Evolutionary conservation across 2,113 vertebrate genomes (phyloP).

Genomic region (Cranoglanis bouderius): DNA sequence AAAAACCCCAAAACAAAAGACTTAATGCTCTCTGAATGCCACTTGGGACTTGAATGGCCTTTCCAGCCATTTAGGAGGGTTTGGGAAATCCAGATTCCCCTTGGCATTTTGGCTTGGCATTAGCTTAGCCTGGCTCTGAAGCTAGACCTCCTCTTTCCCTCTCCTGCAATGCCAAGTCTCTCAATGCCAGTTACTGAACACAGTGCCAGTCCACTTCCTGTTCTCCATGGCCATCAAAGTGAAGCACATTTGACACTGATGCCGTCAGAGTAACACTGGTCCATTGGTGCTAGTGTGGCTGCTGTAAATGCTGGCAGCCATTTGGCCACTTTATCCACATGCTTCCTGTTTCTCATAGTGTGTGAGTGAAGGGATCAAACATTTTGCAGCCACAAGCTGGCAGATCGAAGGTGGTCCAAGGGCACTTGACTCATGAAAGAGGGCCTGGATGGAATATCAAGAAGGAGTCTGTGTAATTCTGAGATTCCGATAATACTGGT

Average conservation of each 20-base stretch:
- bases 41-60: neutral
- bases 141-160: neutral
- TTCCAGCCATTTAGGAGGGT: neutral
- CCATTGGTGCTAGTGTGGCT: neutral
- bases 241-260: slow-evolving; percentile 14
- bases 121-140: slow-evolving; percentile 22
- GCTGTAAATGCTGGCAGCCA: neutral
- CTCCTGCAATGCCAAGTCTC: slow-evolving; percentile 12
- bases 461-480: neutral
- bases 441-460: neutral
- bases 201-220: slow-evolving; percentile 22
- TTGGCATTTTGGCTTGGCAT: slow-evolving; percentile 31
- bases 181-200: slow-evolving; percentile 12
- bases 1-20: neutral
- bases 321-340: neutral
- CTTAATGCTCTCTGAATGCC: neutral
- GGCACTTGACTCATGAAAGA: slow-evolving; percentile 4
- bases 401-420: neutral
- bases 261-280: neutral
- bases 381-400: neutral
- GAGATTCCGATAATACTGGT: too few species aligned
- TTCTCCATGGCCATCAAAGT: slow-evolving; percentile 31
- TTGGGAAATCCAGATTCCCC: slow-evolving; percentile 15
- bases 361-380: neutral
- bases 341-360: neutral